Conservation (phyloP, 2,888 invertebrate genomes). For the Pinctada fucata region DNA sequence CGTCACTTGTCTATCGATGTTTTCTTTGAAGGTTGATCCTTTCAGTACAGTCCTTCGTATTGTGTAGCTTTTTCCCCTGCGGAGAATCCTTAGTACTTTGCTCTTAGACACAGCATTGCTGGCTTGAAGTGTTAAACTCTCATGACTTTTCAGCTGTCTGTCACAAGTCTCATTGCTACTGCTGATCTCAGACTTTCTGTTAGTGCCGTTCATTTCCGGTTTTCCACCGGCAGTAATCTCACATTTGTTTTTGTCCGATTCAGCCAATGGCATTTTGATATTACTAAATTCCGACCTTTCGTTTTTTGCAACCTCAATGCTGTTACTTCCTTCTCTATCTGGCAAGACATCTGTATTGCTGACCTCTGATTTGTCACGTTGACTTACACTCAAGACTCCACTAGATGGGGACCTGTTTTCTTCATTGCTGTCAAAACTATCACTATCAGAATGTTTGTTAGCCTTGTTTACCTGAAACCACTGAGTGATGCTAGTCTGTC, state of each 20-base stretch:
- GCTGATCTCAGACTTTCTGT: too few relatives aligned
- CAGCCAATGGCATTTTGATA: too few relatives aligned
- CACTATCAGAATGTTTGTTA: background rate
- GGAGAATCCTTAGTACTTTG: background rate
- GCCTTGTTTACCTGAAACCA: background rate
- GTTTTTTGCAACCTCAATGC: background rate
- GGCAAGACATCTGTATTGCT: background rate
- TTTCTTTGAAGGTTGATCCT: background rate
- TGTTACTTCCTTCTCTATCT: background rate
- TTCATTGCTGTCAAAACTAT: background rate
- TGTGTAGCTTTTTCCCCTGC: background rate
- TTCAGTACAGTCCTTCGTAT: background rate
- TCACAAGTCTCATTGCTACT: too few relatives aligned
- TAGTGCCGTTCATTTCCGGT: too few relatives aligned
- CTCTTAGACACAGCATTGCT: too few relatives aligned
- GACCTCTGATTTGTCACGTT: background rate
- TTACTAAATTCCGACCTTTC: too few relatives aligned
- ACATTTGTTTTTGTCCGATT: too few relatives aligned
- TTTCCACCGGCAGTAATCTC: too few relatives aligned
- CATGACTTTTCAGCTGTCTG: background rate
- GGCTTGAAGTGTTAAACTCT: too few relatives aligned
- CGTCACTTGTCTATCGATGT: background rate
- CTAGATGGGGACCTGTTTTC: too few relatives aligned
- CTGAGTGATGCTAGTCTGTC: background rate
- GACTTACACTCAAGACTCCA: too few relatives aligned